These are phyloP conservation scores for Limenitis camilla DNA, from an alignment of 2,888 invertebrate species.

Conservation along the genomic window DNA sequence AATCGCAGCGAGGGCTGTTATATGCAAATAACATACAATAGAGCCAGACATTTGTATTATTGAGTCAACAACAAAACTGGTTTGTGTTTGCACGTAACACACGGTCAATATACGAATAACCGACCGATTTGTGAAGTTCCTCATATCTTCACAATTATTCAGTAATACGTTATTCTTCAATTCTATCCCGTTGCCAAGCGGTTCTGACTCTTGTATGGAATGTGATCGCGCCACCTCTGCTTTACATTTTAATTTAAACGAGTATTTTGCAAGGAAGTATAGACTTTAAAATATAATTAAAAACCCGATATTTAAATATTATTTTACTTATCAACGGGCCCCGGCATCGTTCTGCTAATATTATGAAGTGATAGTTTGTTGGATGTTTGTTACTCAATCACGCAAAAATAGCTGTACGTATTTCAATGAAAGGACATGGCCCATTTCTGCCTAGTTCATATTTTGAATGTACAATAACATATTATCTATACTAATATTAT, in stretches of 20 bases:
- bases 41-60: conserved; percentile 27
- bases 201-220: conserved; percentile 28
- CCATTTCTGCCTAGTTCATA: no score
- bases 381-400: no score
- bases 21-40: conserved; percentile 1
- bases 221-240: conserved; percentile 33
- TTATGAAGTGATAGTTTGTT: no score
- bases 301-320: no score
- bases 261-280: no score
- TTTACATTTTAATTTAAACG: conserved; percentile 18
- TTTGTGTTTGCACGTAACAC: conserved; percentile 32
- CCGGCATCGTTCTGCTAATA: no score
- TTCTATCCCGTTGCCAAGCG: conserved; percentile 14
- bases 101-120: conserved; percentile 38
- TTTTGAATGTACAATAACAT: no score
- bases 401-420: no score
- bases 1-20: neutral
- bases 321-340: no score
- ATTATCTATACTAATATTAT: no score
- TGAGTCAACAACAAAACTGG: conserved; percentile 43
- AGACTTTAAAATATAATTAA: no score
- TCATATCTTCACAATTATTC: conserved; percentile 18
- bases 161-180: conserved; percentile 18
- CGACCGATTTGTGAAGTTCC: conserved; percentile 34
- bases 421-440: no score